phyloP scores from a whole-genome alignment of 92 coral and sea anemone genomes.

The Paramuricea clavata region DNA sequence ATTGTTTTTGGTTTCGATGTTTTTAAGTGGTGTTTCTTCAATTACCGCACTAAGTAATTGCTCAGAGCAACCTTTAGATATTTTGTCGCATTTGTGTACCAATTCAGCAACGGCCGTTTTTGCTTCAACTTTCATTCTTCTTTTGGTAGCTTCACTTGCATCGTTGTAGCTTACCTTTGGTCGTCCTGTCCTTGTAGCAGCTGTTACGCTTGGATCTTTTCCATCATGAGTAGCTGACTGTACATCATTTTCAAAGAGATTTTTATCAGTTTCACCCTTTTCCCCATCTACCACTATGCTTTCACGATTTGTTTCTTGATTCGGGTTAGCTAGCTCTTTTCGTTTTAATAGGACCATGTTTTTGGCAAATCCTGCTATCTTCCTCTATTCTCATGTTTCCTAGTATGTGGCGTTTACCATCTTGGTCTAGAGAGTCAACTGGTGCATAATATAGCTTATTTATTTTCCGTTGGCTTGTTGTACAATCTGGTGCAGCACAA shows the following conservation, averaged over 20 bases:
- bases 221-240: neutral
- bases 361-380: neutral
- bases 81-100: neutral
- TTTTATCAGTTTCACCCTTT: neutral
- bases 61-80: neutral
- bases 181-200: neutral
- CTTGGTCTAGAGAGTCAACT: neutral
- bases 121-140: neutral
- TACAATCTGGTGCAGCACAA: neutral
- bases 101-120: neutral
- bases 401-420: neutral
- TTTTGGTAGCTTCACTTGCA: slow-evolving; percentile 17
- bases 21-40: neutral
- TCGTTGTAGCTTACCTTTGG: neutral
- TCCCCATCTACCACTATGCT: neutral
- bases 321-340: neutral
- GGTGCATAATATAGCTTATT: neutral
- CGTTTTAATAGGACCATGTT: neutral
- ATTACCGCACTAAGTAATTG: neutral
- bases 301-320: neutral
- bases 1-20: neutral
- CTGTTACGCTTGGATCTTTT: too few species aligned
- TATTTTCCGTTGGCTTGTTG: neutral
- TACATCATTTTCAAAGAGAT: neutral
- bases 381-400: neutral